Evolutionary conservation across 2,888 invertebrate genomes (phyloP), one percentile per base, ranked within the genome.

Genomic region (Margaritifera margaritifera): DNA sequence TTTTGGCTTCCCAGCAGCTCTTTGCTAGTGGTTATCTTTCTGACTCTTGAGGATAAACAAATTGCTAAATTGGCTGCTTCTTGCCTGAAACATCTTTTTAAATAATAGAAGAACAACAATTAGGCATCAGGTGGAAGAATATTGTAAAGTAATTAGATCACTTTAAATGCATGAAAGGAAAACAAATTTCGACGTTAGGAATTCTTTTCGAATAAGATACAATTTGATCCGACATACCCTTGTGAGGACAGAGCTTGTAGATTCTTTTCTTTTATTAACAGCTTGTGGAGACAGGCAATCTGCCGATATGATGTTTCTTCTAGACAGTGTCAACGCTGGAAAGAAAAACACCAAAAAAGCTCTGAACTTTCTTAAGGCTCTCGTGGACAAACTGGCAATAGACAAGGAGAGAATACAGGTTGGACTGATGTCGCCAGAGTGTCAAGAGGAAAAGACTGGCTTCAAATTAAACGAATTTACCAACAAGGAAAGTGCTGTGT

Each of bases 271-370:
- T 42, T 60, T 4, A 65, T 55, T 58, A 72, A 1, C 76, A 85
- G 85, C 81, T 24, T 85, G 85, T 62, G 85, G 85, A 1, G 75
- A 74, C 27, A 73, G 84, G 42, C 84, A 84, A 61, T 82, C 82
- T 62, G 84, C 85, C 0, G 85, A 86, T 65, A 75, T 86, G 50
- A 84, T 86, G 82, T 84, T 86, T 64, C 75, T 84, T 22, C 75
- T 84, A 75, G 85, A 86, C 75, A 83, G 83, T 65, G 75, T 80
- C 20, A 84, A 81, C 67, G 84, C 84, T 11, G 85, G 84, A 4
- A 72, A 71, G 62, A 80, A 78, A 58, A 84, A 84, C 71, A 83
- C 85, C 6, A 79, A 76, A 68, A 79, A 72, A 56, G 74, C 79
- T 8, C 57, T 84, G 31, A 72, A 78, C 50, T 84, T 86, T 68